These are phyloP conservation scores for Carcharodon carcharias DNA, from an alignment of 2,797 vertebrate genomes.

Conservation along the genomic window DNA sequence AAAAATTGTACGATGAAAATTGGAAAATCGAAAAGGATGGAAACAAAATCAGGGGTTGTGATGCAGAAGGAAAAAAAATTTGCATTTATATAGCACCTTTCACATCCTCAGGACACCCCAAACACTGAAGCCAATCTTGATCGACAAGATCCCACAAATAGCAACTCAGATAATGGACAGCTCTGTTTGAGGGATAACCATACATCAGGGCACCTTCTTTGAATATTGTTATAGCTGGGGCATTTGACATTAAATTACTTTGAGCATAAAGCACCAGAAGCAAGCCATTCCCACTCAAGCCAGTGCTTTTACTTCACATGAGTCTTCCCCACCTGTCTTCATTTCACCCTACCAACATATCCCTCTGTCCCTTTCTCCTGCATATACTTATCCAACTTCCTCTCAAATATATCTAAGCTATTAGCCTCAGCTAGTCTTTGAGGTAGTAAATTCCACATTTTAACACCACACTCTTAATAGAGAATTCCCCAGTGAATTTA, in stretches of 20 bases:
- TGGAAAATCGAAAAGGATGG: background rate
- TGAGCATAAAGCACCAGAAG: background rate
- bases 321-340: background rate
- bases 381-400: background rate
- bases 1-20: background rate
- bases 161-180: background rate
- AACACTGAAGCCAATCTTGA: background rate
- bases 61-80: background rate
- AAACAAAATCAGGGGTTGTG: background rate
- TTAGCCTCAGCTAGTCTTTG: background rate
- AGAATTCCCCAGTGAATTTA: background rate
- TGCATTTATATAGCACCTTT: background rate
- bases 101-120: background rate
- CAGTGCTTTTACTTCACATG: no score
- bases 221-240: background rate
- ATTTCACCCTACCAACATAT: background rate
- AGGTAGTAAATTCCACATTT: background rate
- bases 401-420: background rate
- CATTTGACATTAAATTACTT: background rate
- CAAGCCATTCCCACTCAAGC: background rate
- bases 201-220: background rate
- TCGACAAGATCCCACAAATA: background rate
- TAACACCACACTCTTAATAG: background rate
- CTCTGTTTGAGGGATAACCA: background rate
- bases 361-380: background rate